Conservation (phyloP, 1,140 invertebrate species). For the Potamilus streckersoni region DNA sequence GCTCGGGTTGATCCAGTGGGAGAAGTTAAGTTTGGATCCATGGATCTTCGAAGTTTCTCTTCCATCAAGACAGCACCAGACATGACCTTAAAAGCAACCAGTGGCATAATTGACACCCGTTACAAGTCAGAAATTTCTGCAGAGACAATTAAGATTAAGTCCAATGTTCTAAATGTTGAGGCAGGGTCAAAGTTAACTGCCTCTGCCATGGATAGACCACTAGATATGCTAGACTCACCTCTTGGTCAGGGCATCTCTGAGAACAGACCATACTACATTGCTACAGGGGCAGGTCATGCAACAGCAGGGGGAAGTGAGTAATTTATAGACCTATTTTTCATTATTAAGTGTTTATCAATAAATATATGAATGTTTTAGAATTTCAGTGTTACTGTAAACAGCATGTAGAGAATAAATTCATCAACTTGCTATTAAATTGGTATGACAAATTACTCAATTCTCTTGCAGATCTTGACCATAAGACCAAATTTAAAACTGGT, state of each 20-base stretch:
- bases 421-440: too few species aligned
- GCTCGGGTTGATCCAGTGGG: slow-evolving; percentile 33
- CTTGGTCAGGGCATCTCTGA: slow-evolving; percentile 34
- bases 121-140: slow-evolving; percentile 50
- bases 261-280: slow-evolving; percentile 7
- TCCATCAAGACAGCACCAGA: slow-evolving; percentile 46
- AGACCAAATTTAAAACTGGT: too few species aligned
- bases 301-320: slow-evolving; percentile 40
- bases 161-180: slow-evolving; percentile 48
- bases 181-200: slow-evolving; percentile 47
- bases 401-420: too few species aligned
- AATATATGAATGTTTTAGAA: too few species aligned
- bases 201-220: slow-evolving; percentile 41
- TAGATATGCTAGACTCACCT: slow-evolving; percentile 41
- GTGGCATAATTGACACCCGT: slow-evolving; percentile 42
- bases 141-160: slow-evolving; percentile 45
- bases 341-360: too few species aligned
- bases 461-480: too few species aligned
- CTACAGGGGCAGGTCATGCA: slow-evolving; percentile 53
- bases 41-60: slow-evolving; percentile 49
- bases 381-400: too few species aligned
- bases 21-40: slow-evolving; percentile 41
- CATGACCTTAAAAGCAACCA: slow-evolving; percentile 35
- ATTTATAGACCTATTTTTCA: too few species aligned
- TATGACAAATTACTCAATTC: too few species aligned